Conservation (phyloP, 2,797 vertebrate species). For the Sibirionetta formosa region DNA sequence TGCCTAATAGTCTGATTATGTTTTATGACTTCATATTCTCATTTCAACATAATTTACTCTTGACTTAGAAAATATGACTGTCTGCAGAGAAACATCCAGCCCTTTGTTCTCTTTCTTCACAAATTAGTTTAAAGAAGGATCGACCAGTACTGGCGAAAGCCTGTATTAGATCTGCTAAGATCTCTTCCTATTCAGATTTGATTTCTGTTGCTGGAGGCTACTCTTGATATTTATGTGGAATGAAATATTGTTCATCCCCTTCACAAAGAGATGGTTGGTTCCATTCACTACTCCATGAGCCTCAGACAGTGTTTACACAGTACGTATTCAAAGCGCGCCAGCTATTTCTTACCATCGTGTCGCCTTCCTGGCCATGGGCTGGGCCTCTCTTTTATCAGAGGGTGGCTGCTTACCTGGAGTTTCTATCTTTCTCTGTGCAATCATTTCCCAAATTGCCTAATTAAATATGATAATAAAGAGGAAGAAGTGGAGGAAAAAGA, state of each 20-base stretch:
- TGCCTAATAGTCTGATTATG: conserved; percentile 42
- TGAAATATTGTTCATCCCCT: conserved; percentile 63
- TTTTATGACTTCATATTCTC: conserved; percentile 59
- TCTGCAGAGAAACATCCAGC: conserved; percentile 58
- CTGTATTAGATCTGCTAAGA: conserved; percentile 73
- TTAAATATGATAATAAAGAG: not conserved
- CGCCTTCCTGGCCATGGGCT: not conserved
- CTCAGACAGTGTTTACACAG: conserved; percentile 47
- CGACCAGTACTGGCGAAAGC: conserved; percentile 44
- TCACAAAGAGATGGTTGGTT: conserved; percentile 45
- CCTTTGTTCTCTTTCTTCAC: conserved; percentile 77
- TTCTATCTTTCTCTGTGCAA: not conserved
- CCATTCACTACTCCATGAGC: conserved; percentile 30
- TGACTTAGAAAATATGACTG: conserved; percentile 64
- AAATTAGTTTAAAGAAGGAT: conserved; percentile 74
- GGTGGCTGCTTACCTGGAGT: not conserved
- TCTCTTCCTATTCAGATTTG: conserved; percentile 66
- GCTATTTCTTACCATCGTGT: conserved; percentile 23
- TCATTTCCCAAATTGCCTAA: not conserved
- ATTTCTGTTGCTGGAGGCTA: conserved; percentile 74
- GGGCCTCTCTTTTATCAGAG: conserved; percentile 15
- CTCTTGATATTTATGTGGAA: conserved; percentile 69
- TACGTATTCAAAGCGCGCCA: conserved; percentile 24
- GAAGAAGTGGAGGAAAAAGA: not conserved
- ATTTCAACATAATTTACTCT: conserved; percentile 65